Evolutionary conservation across 2,113 vertebrate genomes (phyloP).

Genomic region (Echinops telfairi): DNA sequence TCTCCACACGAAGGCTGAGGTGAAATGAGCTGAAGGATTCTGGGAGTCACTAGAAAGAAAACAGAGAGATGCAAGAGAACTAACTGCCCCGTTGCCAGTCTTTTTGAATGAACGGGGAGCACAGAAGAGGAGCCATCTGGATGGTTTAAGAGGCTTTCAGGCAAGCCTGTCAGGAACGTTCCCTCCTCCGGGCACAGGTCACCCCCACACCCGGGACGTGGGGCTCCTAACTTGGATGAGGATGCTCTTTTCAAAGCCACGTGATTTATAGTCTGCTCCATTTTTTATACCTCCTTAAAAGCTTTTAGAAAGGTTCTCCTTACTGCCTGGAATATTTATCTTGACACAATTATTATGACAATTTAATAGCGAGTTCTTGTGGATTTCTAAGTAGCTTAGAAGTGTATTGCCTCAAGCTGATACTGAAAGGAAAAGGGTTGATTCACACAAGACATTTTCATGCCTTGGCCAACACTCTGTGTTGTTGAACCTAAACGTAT

Average conservation of each 20-base stretch:
- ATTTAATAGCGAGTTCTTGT: neutral
- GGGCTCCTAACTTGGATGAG: neutral
- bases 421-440: neutral
- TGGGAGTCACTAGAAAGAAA: neutral
- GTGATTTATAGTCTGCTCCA: neutral
- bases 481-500: neutral
- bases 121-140: neutral
- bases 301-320: neutral
- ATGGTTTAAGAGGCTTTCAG: neutral
- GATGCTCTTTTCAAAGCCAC: neutral
- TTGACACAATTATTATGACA: neutral
- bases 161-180: neutral
- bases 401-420: neutral
- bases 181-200: neutral
- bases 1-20: neutral
- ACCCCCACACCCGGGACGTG: neutral
- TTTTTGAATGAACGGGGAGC: neutral
- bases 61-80: neutral
- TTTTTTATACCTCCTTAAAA: neutral
- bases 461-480: neutral
- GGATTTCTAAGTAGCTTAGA: neutral
- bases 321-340: neutral
- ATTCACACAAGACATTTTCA: neutral
- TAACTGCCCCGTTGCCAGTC: neutral
- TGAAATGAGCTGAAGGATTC: neutral